phyloP scores from a whole-genome alignment of 92 coral and sea anemone species.

The Palythoa grandis region DNA sequence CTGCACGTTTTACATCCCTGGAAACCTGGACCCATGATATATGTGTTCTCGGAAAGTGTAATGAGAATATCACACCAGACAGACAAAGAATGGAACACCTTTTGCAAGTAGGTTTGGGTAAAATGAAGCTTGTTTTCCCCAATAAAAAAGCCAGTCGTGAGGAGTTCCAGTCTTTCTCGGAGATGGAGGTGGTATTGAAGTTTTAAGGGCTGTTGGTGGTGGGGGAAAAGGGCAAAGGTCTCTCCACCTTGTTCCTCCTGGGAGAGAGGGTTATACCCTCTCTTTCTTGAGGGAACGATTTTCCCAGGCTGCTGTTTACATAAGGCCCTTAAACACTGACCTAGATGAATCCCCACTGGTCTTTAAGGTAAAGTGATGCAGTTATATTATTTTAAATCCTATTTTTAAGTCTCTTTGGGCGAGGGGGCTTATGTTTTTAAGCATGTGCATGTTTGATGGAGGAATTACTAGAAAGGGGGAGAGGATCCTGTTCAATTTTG shows the following conservation, averaged over 20 bases:
- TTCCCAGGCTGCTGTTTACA: neutral
- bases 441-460: too few species aligned
- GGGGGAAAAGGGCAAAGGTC: neutral
- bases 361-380: too few species aligned
- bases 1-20: too few species aligned
- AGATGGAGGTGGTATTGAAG: slow-evolving; percentile 74
- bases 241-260: neutral
- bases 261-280: neutral
- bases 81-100: slow-evolving; percentile 57
- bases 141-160: slow-evolving; percentile 63
- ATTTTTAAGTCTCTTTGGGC: too few species aligned
- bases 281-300: neutral
- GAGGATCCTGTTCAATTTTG: too few species aligned
- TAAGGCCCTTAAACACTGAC: neutral
- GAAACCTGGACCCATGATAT: slow-evolving; percentile 81
- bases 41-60: slow-evolving; percentile 60
- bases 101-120: slow-evolving; percentile 66
- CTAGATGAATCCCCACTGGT: neutral
- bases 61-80: slow-evolving; percentile 60
- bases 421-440: too few species aligned
- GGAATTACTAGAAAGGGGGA: too few species aligned
- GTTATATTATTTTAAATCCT: too few species aligned
- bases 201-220: slow-evolving; percentile 44
- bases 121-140: slow-evolving; percentile 66
- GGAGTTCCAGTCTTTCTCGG: slow-evolving; percentile 21